A percentile compares a stretch with the other conserved stretches of the same genome.
Evolutionary conservation across 2,888 invertebrate genomes (phyloP).

Genomic region (Leuctra nigra): DNA sequence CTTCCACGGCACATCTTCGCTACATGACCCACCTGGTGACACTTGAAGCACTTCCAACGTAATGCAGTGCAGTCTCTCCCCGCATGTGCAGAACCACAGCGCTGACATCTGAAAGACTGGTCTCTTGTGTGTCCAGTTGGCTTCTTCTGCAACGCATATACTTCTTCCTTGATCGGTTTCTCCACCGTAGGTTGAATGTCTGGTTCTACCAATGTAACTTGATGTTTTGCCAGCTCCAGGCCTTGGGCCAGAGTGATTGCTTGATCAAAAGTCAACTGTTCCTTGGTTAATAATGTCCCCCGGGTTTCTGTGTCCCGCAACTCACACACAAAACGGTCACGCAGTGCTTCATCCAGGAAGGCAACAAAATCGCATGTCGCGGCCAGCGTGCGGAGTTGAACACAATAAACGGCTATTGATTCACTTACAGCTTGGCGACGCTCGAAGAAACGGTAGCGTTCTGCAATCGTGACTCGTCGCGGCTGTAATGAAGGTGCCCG

Average conservation of each 20-base stretch:
- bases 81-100: neutral
- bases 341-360: slow-evolving; percentile 31
- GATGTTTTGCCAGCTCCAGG: slow-evolving; percentile 23
- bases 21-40: neutral
- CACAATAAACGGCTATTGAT: slow-evolving; percentile 27
- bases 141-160: neutral
- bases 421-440: slow-evolving; percentile 27
- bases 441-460: slow-evolving; percentile 32
- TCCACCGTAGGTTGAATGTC: neutral
- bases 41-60: neutral
- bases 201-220: slow-evolving; percentile 8
- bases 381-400: slow-evolving; percentile 30
- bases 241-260: slow-evolving; percentile 24
- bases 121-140: neutral
- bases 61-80: neutral
- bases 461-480: slow-evolving; percentile 30
- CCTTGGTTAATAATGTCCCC: slow-evolving; percentile 29
- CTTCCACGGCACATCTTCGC: neutral
- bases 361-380: slow-evolving; percentile 30
- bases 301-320: slow-evolving; percentile 26
- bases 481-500: slow-evolving; percentile 30
- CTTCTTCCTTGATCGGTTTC: neutral
- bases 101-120: neutral
- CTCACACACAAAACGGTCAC: slow-evolving; percentile 31
- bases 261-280: slow-evolving; percentile 25